Evolutionary conservation across 2,797 vertebrate species (phyloP).

Genomic region (Sarcophilus harrisii): DNA sequence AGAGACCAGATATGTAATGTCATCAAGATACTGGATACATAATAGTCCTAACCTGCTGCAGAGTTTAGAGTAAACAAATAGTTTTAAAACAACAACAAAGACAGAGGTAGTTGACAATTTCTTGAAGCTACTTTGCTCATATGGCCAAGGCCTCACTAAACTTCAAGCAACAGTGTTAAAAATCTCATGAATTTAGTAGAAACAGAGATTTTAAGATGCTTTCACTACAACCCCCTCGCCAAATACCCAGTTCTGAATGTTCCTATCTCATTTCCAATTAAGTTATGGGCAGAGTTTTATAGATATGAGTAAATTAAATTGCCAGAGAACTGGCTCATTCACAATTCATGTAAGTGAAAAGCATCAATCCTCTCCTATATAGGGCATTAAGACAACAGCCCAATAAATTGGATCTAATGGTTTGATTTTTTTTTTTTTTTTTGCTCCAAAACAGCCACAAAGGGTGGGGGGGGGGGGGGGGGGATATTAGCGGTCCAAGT

Average conservation of each 20-base stretch:
- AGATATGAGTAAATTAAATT: not conserved
- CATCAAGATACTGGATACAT: constrained; percentile 45
- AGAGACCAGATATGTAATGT: constrained; percentile 21
- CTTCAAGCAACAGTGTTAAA: not conserved
- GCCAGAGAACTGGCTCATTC: not conserved
- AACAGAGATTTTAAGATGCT: not conserved
- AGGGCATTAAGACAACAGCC: not conserved
- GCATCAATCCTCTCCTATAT: not conserved
- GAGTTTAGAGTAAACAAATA: not conserved
- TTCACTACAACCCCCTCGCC: not conserved
- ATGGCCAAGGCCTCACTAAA: constrained; percentile 17
- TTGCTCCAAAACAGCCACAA: not conserved
- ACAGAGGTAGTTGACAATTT: not conserved
- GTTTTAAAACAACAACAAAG: constrained; percentile 10
- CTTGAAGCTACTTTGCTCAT: not conserved
- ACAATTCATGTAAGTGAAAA: not conserved
- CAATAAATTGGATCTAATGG: not conserved
- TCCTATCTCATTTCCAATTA: not conserved
- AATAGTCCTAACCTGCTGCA: constrained; percentile 13
- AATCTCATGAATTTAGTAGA: not conserved
- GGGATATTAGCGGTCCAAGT: not conserved
- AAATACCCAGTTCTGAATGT: not conserved
- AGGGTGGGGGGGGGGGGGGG: too few species aligned
- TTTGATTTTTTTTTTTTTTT: not conserved
- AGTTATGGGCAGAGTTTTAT: not conserved